A percentile compares a stretch with the other conserved stretches of the same genome.
phyloP scores from a whole-genome alignment of 2,797 vertebrate genomes.

The Malurus splendens region DNA sequence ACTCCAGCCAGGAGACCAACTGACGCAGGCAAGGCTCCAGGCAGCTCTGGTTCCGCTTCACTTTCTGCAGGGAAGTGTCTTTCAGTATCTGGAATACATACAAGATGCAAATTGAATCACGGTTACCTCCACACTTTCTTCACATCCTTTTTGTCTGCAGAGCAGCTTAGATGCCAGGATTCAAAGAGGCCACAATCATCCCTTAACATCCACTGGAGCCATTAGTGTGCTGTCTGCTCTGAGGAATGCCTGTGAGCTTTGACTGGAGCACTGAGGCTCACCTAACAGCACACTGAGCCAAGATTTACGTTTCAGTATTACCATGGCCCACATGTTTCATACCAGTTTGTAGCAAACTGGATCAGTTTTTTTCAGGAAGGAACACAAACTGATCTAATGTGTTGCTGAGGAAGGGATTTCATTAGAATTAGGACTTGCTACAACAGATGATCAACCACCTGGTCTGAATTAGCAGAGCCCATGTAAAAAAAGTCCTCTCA shows the following conservation, averaged over 20 bases:
- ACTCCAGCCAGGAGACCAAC: constrained; percentile 93
- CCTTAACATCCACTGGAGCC: background rate
- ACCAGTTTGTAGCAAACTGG: background rate
- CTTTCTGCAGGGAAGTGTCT: constrained; percentile 95
- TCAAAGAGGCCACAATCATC: background rate
- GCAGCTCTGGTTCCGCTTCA: constrained; percentile 97
- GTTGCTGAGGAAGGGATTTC: background rate
- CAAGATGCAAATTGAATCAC: background rate
- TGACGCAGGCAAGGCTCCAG: constrained; percentile 95
- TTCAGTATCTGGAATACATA: constrained; percentile 83
- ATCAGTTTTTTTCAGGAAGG: background rate
- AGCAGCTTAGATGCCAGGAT: background rate
- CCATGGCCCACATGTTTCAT: background rate
- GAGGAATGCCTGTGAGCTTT: background rate
- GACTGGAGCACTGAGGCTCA: background rate
- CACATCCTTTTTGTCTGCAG: background rate
- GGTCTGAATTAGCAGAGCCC: background rate
- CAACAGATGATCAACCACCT: background rate
- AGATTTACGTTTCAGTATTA: background rate
- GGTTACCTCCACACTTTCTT: background rate
- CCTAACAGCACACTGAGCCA: background rate
- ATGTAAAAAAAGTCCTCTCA: background rate
- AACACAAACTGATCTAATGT: background rate
- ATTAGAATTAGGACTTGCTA: background rate
- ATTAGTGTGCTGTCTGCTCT: background rate